These are phyloP conservation scores for Onychomys leucogaster DNA, from an alignment of 2,797 vertebrate genomes.

Conservation along the genomic window DNA sequence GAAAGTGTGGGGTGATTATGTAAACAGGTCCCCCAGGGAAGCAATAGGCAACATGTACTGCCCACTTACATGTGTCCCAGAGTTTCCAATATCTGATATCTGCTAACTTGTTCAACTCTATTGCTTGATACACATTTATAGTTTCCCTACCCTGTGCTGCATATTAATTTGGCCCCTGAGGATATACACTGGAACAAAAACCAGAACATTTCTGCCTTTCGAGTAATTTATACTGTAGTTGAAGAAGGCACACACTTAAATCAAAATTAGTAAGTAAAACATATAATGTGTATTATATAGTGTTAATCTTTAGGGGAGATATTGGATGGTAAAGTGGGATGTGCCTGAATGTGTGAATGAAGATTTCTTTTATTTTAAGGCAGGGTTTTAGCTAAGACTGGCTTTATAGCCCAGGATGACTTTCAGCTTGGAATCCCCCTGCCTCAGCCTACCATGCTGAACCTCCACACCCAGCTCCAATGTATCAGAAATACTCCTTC, in stretches of 20 bases:
- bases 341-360: neutral
- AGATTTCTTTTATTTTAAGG: neutral
- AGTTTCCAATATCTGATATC: slow-evolving; percentile 40
- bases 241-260: neutral
- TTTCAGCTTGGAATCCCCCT: neutral
- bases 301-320: neutral
- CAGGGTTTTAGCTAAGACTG: neutral
- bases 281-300: neutral
- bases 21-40: neutral
- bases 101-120: neutral
- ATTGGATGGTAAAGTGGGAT: neutral
- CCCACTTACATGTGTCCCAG: neutral
- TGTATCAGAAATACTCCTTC: neutral
- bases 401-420: neutral
- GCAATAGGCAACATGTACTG: neutral
- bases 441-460: neutral
- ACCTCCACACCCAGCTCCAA: neutral
- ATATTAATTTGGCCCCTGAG: neutral
- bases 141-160: neutral
- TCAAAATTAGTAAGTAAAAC: slow-evolving; percentile 8
- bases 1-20: neutral
- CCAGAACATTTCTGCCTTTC: neutral
- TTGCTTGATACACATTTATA: slow-evolving; percentile 18
- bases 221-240: slow-evolving; percentile 7
- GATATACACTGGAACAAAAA: neutral